phyloP scores from a whole-genome alignment of 2,888 invertebrate genomes.

The Drosophila barbarae region DNA sequence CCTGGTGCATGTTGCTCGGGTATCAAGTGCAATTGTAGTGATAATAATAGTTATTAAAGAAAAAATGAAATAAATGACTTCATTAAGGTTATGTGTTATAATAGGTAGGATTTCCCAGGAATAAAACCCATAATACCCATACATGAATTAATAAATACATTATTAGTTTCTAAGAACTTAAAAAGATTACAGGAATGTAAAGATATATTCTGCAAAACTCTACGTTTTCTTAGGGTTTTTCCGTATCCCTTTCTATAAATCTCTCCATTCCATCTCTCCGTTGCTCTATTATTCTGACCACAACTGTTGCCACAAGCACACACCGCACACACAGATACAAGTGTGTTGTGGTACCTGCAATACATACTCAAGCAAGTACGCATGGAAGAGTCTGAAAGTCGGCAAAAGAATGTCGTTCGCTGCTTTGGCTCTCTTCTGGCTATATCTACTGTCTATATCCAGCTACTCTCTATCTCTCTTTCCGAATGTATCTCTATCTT shows the following conservation, averaged over 20 bases:
- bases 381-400: constrained; percentile 53
- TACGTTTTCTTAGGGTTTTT: neutral
- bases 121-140: no score
- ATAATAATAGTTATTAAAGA: no score
- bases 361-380: constrained; percentile 1
- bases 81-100: no score
- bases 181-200: neutral
- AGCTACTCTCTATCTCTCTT: constrained; percentile 8
- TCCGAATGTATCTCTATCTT: constrained; percentile 9
- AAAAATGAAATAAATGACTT: no score
- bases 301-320: constrained; percentile 9
- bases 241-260: neutral
- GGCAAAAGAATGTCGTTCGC: constrained; percentile 56
- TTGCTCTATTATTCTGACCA: constrained; percentile 15
- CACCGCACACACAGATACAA: neutral
- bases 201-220: neutral
- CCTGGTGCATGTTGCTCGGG: neutral
- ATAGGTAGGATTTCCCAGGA: no score
- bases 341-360: constrained; percentile 9
- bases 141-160: neutral
- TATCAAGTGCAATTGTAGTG: neutral
- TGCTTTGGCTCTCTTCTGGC: constrained; percentile 43
- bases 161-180: neutral
- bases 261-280: neutral
- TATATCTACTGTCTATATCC: neutral